Evolutionary conservation across 30 jellyfish, hydroid and myxozoan genomes (phyloP).

Genomic region (Thelohanellus kitauei): DNA sequence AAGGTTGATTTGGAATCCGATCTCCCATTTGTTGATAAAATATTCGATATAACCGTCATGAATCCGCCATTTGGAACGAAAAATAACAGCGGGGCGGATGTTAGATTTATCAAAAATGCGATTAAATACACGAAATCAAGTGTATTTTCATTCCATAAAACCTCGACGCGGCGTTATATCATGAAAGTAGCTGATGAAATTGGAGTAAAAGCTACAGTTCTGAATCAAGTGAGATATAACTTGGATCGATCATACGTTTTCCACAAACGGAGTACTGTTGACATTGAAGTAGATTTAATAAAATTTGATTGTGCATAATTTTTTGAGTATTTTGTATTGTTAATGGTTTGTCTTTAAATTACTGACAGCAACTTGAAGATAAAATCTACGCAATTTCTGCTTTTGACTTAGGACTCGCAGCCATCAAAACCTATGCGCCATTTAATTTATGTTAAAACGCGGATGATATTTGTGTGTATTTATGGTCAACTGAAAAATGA

Average conservation of each 20-base stretch:
- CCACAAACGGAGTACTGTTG: conserved; percentile 29
- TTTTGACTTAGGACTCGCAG: too few species aligned
- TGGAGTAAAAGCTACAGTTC: conserved; percentile 23
- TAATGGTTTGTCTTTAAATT: too few species aligned
- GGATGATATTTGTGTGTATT: too few species aligned
- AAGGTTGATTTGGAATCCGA: conserved; percentile 10
- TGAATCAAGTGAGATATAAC: conserved; percentile 43
- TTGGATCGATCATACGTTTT: conserved; percentile 36
- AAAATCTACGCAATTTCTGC: too few species aligned
- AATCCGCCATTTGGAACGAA: conserved; percentile 95
- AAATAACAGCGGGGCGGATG: conserved; percentile 23
- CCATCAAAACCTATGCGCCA: too few species aligned
- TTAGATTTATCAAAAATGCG: conserved; percentile 21
- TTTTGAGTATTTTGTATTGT: too few species aligned
- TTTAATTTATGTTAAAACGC: too few species aligned
- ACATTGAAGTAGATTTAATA: conserved; percentile 42
- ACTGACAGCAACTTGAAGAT: too few species aligned
- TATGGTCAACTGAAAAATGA: too few species aligned
- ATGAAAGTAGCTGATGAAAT: conserved; percentile 38
- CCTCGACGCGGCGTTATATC: conserved; percentile 32
- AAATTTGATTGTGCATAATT: conserved; percentile 11
- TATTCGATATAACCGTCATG: conserved; percentile 37
- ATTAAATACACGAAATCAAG: conserved; percentile 12
- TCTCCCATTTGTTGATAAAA: background rate
- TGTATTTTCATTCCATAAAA: conserved; percentile 47